phyloP scores from a whole-genome alignment of 2,797 vertebrate species.

The Syndactyla subalaris region DNA sequence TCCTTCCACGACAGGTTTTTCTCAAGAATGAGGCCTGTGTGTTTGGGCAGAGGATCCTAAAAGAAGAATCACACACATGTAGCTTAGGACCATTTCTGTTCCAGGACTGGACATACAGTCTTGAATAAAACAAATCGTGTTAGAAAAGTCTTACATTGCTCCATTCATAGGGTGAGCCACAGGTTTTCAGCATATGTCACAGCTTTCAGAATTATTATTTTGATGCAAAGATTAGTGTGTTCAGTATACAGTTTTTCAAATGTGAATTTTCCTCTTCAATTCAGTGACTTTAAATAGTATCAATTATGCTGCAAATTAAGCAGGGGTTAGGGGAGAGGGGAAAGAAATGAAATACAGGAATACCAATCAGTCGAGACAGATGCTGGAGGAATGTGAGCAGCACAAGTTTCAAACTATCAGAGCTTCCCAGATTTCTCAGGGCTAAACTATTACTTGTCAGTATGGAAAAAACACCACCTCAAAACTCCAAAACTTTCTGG shows the following conservation, averaged over 20 bases:
- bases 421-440: background rate
- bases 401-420: background rate
- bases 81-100: background rate
- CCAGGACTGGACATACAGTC: background rate
- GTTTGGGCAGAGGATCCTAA: background rate
- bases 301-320: background rate
- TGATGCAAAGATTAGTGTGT: background rate
- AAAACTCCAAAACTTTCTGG: background rate
- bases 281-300: background rate
- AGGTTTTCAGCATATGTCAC: background rate
- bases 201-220: background rate
- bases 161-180: background rate
- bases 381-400: background rate
- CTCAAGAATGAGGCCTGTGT: background rate
- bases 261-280: background rate
- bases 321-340: background rate
- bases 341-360: background rate
- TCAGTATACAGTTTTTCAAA: background rate
- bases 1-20: background rate
- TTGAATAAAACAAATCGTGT: background rate
- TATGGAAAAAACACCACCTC: accelerated
- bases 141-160: background rate
- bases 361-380: background rate
- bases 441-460: background rate
- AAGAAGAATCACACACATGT: background rate